phyloP scores from a whole-genome alignment of 2,888 invertebrate species.

The Epirrita christyi region DNA sequence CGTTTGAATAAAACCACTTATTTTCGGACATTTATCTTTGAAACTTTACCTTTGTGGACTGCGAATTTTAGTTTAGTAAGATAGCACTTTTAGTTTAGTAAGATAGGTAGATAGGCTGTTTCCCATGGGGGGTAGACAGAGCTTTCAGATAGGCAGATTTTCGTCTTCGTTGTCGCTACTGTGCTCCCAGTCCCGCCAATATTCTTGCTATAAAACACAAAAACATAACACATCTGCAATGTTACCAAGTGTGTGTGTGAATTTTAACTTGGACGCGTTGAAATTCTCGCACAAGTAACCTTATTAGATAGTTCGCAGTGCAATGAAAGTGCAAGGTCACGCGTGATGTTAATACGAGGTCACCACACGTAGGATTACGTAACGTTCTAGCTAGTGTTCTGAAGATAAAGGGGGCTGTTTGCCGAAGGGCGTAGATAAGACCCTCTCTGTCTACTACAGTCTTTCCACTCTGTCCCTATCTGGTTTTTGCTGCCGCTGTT shows the following conservation, averaged over 20 bases:
- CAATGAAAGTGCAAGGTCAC: conserved; percentile 42
- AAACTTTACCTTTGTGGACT: conserved; percentile 2
- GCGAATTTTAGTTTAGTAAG: too few species aligned
- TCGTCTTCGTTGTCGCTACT: background rate
- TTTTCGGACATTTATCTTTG: conserved; percentile 11
- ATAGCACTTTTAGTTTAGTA: too few species aligned
- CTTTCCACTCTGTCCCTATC: too few species aligned
- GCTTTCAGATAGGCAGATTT: too few species aligned
- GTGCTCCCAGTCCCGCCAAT: background rate
- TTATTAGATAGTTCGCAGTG: conserved; percentile 26
- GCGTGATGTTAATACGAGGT: conserved; percentile 43
- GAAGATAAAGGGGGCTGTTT: background rate
- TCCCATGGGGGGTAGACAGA: too few species aligned
- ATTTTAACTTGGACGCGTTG: background rate
- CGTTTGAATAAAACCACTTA: conserved; percentile 18
- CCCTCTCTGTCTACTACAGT: too few species aligned
- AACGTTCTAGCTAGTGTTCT: background rate
- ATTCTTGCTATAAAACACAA: background rate
- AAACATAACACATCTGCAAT: background rate
- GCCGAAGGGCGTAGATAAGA: background rate
- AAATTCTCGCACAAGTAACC: conserved; percentile 13
- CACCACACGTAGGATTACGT: conserved; percentile 4
- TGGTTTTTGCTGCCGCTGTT: too few species aligned
- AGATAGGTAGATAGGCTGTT: too few species aligned
- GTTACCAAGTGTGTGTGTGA: background rate